A percentile compares a stretch with the other conserved stretches of the same genome.
phyloP scores from a whole-genome alignment of 2,888 invertebrate species.

The Parnassius apollo region DNA sequence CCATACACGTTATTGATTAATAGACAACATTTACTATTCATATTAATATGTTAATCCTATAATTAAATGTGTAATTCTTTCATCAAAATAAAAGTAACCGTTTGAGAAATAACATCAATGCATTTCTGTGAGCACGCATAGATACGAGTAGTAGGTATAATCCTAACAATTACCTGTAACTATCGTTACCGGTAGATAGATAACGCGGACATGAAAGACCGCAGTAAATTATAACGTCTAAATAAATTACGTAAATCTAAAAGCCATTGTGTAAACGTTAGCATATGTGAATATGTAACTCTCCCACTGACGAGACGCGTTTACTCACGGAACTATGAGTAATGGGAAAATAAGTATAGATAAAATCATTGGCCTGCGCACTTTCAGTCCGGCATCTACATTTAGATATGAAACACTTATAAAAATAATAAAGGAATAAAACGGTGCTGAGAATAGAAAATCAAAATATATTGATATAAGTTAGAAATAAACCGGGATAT shows the following conservation, averaged over 20 bases:
- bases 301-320: constrained; percentile 22
- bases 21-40: too few relatives aligned
- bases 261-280: constrained; percentile 20
- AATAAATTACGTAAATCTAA: constrained; percentile 20
- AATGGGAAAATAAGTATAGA: constrained; percentile 28
- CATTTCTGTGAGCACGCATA: too few relatives aligned
- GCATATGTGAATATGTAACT: constrained; percentile 26
- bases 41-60: too few relatives aligned
- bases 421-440: not conserved
- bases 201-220: constrained; percentile 20
- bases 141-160: too few relatives aligned
- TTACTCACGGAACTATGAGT: constrained; percentile 28
- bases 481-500: too few relatives aligned
- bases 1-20: too few relatives aligned
- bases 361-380: constrained; percentile 23
- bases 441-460: too few relatives aligned
- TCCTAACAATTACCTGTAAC: too few relatives aligned
- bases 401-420: constrained; percentile 14
- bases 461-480: too few relatives aligned
- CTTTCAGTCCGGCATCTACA: constrained; percentile 8
- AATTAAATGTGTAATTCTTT: too few relatives aligned
- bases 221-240: constrained; percentile 16
- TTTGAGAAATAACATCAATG: too few relatives aligned
- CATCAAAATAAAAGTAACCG: too few relatives aligned
- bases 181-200: constrained; percentile 2